These are phyloP conservation scores for Anarrhichthys ocellatus DNA, from an alignment of 2,113 vertebrate genomes.

Conservation along the genomic window DNA sequence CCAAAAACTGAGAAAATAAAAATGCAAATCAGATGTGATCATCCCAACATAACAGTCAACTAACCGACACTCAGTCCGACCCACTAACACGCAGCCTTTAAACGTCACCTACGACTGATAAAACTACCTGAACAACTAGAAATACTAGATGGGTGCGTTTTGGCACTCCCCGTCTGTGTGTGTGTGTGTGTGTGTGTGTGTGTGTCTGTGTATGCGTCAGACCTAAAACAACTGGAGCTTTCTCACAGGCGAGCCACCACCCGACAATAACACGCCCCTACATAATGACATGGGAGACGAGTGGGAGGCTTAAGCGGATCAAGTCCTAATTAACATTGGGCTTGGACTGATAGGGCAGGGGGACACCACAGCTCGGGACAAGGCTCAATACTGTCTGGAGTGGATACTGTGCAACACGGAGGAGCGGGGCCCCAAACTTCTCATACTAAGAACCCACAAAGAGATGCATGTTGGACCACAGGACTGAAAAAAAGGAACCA, in stretches of 20 bases:
- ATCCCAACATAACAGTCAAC: background rate
- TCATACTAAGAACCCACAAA: conserved; percentile 13
- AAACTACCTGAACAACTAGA: conserved; percentile 61
- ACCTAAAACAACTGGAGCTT: conserved; percentile 47
- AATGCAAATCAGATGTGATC: background rate
- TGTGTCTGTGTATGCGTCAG: conserved; percentile 1
- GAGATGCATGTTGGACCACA: background rate
- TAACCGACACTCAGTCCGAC: background rate
- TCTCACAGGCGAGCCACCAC: conserved; percentile 28
- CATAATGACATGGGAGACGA: conserved; percentile 69
- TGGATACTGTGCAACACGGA: conserved; percentile 11
- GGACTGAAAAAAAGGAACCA: background rate
- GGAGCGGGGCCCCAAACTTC: background rate
- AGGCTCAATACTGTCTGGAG: conserved; percentile 64
- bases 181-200: conserved; percentile 4
- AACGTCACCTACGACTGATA: conserved; percentile 6
- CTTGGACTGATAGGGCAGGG: conserved; percentile 62
- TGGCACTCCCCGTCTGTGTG: conserved; percentile 11
- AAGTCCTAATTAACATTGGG: conserved; percentile 78
- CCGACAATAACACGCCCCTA: conserved; percentile 53
- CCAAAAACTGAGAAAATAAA: conserved; percentile 16
- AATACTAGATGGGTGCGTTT: conserved; percentile 54
- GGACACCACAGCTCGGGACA: conserved; percentile 43
- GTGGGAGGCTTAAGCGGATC: conserved; percentile 75
- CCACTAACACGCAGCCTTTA: background rate